Conservation (phyloP, 2,888 invertebrate genomes). For the Pelosia muscerda region DNA sequence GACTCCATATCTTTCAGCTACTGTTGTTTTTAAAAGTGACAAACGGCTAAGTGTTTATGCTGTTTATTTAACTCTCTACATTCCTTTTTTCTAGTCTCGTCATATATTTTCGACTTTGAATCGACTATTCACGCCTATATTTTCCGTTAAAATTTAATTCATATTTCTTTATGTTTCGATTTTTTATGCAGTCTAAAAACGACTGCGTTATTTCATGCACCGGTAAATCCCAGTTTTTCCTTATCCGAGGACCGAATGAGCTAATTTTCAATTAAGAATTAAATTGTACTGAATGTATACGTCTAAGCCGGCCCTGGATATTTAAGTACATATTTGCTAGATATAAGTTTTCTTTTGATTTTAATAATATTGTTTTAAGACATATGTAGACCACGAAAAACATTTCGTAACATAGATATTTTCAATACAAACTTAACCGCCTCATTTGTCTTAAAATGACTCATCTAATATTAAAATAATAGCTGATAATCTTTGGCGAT, state of each 20-base stretch:
- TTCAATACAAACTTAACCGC: constrained; percentile 31
- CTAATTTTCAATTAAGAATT: not conserved
- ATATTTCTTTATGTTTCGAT: not conserved
- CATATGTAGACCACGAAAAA: not conserved
- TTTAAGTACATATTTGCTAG: not conserved
- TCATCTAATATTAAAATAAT: constrained; percentile 22
- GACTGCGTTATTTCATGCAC: not conserved
- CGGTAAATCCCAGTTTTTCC: not conserved
- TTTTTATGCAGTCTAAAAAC: not conserved
- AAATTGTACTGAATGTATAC: not conserved
- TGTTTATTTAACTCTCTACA: not conserved
- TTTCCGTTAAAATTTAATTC: not conserved
- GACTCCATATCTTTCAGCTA: constrained; percentile 8
- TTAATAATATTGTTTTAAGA: not conserved
- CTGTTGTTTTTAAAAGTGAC: not conserved
- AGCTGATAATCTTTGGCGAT: constrained; percentile 40
- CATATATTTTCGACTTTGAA: not conserved
- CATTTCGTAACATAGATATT: not conserved
- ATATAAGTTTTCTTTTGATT: not conserved
- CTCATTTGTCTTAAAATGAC: constrained; percentile 10
- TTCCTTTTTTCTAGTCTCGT: not conserved
- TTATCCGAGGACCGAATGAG: not conserved
- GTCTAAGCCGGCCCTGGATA: constrained; percentile 10
- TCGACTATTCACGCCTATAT: not conserved
- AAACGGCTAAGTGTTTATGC: not conserved